Evolutionary conservation across 2,113 vertebrate species (phyloP), one percentile per base, ranked within the genome.

Genomic region (Sapajus apella): DNA sequence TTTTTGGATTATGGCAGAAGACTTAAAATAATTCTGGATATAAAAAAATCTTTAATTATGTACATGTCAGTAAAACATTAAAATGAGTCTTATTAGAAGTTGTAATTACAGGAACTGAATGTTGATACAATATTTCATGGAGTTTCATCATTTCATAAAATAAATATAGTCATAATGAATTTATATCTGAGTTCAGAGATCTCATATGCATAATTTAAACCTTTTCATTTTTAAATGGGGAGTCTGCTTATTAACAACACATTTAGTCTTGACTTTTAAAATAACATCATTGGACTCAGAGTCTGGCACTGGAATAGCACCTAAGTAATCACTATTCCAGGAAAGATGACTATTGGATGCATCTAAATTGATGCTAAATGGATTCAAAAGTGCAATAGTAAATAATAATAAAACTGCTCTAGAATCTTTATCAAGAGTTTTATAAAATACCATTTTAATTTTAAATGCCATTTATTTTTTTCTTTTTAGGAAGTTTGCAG

Each of bases 401-500:
- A 96, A 35, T 50, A 87, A 83, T 3, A 61, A 47, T 76, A 16
- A 45, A 81, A 45, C 30, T 81, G 8, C 70, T 84, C 16, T 61
- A n/a, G 70, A 83, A 52, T 55, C 27, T 92, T 1, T 18, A n/a
- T 40, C 17, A 25, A 50, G 18, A 56, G 4, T 27, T 68, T 76
- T n/a, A 8, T 50, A 40, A 85, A 89, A 40, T 66, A 8, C n/a
- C 17, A 43, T 50, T 89, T 56, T 76, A 75, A 87, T 83, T 75
- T 75, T 76, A 82, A 90, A 25, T 72, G 88, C 0, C 0, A 70
- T 93, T 93, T 88, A 56, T 77, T 4, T 94, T 81, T 16, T 81
- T 16, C n/a, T 61, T 43, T 95, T 40, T 90, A 99, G 99, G 99
- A 97, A 98, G 98, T 98, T 98, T 99, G 96, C 99, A 99, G 73